Evolutionary conservation across 23 tunicate species (phyloP).

Genomic region (Trididemnum clinides): DNA sequence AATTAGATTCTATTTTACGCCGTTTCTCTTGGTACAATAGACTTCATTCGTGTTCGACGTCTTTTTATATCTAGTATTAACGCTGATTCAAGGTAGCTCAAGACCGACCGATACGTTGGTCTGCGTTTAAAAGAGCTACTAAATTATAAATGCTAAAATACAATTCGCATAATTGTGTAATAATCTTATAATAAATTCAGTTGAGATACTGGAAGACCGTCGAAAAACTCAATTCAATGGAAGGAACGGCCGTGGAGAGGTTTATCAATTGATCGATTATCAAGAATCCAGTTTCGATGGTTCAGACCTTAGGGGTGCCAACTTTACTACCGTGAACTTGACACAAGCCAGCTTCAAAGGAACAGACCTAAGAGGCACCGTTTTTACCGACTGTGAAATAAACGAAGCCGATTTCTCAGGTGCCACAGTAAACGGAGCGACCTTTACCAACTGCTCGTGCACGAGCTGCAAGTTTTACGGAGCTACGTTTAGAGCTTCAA

Average conservation of each 20-base stretch:
- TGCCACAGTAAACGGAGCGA: not conserved
- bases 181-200: too few relatives aligned
- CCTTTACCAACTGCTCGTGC: not conserved
- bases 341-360: not conserved
- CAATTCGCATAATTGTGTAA: too few relatives aligned
- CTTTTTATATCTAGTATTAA: too few relatives aligned
- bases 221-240: not conserved
- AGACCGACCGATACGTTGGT: too few relatives aligned
- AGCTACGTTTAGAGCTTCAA: not conserved
- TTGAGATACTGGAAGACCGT: not conserved
- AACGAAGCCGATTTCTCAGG: not conserved
- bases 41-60: too few relatives aligned
- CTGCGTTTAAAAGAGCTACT: too few relatives aligned
- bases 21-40: too few relatives aligned
- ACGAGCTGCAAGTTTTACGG: not conserved
- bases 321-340: not conserved
- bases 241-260: not conserved
- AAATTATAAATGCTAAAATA: too few relatives aligned
- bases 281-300: not conserved
- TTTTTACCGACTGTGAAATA: not conserved
- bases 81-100: too few relatives aligned
- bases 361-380: constrained; percentile 1
- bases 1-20: too few relatives aligned
- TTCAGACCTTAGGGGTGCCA: not conserved
- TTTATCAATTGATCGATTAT: not conserved